A percentile compares a stretch with the other conserved stretches of the same genome.
Conservation (phyloP, 2,888 invertebrate species). For the Papilio demoleus region DNA sequence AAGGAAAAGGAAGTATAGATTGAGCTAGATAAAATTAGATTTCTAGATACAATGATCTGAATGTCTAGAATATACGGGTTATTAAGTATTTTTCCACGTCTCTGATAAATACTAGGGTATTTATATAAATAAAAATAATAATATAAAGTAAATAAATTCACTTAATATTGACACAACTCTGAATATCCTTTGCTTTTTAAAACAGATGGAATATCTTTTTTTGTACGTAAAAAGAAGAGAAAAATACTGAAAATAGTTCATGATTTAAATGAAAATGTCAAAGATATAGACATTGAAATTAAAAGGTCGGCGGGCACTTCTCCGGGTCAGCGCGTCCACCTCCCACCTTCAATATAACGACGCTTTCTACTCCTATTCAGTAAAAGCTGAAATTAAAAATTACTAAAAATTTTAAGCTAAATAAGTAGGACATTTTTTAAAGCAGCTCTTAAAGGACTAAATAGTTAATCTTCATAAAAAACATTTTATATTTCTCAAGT, state of each 20-base stretch:
- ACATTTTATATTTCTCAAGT: not conserved
- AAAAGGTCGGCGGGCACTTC: conserved; percentile 25
- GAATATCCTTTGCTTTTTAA: too few relatives aligned
- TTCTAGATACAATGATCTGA: too few relatives aligned
- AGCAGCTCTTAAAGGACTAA: not conserved
- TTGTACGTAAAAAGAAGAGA: not conserved
- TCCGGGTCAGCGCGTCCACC: conserved; percentile 25
- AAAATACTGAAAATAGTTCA: not conserved
- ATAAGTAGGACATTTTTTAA: not conserved
- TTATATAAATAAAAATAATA: too few relatives aligned
- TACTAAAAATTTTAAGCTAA: not conserved
- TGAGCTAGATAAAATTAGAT: too few relatives aligned
- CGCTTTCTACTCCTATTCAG: conserved; percentile 14
- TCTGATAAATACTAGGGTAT: too few relatives aligned
- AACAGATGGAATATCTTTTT: not conserved
- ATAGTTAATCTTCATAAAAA: too few relatives aligned
- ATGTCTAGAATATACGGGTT: too few relatives aligned
- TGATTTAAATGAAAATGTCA: conserved; percentile 17
- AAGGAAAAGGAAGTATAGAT: too few relatives aligned
- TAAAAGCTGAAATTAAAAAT: conserved; percentile 2
- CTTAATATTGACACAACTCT: too few relatives aligned
- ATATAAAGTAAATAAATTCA: too few relatives aligned
- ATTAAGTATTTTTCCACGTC: too few relatives aligned
- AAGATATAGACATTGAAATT: conserved; percentile 25
- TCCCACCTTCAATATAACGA: conserved; percentile 1